A percentile compares a stretch with the other conserved stretches of the same genome.
Evolutionary conservation across 2,888 invertebrate genomes (phyloP).

Genomic region (Eupeodes latifasciatus): DNA sequence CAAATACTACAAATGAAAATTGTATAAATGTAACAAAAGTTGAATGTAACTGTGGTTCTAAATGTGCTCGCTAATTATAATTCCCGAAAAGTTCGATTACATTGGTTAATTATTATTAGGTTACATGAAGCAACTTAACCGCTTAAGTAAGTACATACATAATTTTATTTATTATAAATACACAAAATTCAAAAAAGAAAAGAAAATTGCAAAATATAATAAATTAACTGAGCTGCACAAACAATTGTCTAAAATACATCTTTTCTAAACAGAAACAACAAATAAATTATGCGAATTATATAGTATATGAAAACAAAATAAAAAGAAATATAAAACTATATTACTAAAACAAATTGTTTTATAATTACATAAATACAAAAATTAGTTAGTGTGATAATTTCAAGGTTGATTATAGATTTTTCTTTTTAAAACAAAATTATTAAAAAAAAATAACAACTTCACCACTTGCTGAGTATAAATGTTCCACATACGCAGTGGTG

Average conservation of each 20-base stretch:
- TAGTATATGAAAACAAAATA: background rate
- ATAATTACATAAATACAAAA: background rate
- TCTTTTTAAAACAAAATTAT: too few relatives aligned
- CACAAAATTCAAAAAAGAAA: background rate
- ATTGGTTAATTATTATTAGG: background rate
- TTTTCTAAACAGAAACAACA: slow-evolving; percentile 12
- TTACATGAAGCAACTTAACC: background rate
- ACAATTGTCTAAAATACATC: slow-evolving; percentile 3
- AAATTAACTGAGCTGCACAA: slow-evolving; percentile 13
- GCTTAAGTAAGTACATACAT: background rate
- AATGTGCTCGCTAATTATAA: slow-evolving; percentile 4
- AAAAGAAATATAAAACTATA: slow-evolving; percentile 1
- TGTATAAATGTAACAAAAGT: too few relatives aligned
- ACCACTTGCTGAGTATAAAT: too few relatives aligned
- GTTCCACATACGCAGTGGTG: too few relatives aligned
- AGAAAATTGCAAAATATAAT: background rate
- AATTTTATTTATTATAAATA: background rate
- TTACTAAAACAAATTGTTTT: background rate
- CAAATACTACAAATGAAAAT: too few relatives aligned
- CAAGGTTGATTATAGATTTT: too few relatives aligned
- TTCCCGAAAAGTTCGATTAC: background rate
- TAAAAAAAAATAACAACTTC: too few relatives aligned
- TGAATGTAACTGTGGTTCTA: background rate
- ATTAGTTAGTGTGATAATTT: too few relatives aligned
- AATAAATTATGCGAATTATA: slow-evolving; percentile 7